phyloP scores from a whole-genome alignment of 2,113 vertebrate species.

The Miniopterus natalensis region DNA sequence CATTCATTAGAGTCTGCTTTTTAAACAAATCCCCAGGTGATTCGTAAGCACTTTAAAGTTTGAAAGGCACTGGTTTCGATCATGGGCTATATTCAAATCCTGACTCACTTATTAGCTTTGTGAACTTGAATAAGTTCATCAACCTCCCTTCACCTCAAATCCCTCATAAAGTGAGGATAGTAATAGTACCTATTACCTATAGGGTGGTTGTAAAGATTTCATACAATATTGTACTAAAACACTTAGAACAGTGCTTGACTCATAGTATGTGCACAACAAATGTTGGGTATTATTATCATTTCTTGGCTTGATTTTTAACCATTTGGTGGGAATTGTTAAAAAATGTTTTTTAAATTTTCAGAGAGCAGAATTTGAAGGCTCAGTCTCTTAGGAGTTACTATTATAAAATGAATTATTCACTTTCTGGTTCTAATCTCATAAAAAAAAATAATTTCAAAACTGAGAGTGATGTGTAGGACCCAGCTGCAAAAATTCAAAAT shows the following conservation, averaged over 20 bases:
- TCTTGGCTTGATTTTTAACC: slow-evolving; percentile 48
- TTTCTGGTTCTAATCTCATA: slow-evolving; percentile 17
- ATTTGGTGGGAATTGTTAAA: neutral
- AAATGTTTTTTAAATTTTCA: neutral
- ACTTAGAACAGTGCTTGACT: neutral
- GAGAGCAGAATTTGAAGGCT: slow-evolving; percentile 45
- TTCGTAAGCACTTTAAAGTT: neutral
- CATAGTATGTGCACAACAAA: neutral
- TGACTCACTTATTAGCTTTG: neutral
- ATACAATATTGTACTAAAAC: neutral
- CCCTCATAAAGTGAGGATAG: neutral
- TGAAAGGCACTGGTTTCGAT: neutral
- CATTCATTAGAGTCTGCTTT: neutral
- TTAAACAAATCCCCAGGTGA: neutral
- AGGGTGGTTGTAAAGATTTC: neutral
- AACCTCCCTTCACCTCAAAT: neutral
- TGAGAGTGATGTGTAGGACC: slow-evolving; percentile 7
- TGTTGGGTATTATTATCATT: neutral
- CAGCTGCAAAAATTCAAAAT: slow-evolving; percentile 67
- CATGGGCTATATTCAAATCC: neutral
- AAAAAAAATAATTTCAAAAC: slow-evolving; percentile 11
- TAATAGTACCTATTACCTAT: neutral
- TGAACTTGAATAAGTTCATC: neutral
- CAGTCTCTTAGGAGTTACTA: slow-evolving; percentile 10
- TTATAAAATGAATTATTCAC: slow-evolving; percentile 40